Conservation (phyloP, 2,113 vertebrate species). For the Lophochroa leadbeateri region DNA sequence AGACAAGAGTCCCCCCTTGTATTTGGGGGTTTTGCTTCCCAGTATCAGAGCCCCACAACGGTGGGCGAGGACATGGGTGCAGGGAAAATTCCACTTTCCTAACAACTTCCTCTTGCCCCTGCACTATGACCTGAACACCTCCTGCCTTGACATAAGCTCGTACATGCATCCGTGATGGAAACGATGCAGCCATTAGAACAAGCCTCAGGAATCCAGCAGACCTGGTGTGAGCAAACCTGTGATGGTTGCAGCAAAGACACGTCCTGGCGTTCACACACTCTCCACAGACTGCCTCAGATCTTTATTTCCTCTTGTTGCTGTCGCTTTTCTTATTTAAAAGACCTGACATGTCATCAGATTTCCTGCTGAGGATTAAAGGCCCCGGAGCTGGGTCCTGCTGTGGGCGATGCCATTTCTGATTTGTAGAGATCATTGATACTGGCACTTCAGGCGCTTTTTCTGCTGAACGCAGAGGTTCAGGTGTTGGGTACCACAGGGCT, state of each 20-base stretch:
- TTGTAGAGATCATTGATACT: neutral
- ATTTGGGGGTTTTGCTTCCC: neutral
- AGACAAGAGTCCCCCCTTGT: neutral
- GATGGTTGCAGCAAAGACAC: neutral
- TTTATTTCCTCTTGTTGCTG: neutral
- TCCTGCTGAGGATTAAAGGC: neutral
- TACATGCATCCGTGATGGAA: neutral
- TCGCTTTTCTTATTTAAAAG: neutral
- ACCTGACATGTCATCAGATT: neutral
- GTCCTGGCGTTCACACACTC: neutral
- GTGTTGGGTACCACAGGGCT: neutral
- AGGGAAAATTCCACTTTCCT: neutral
- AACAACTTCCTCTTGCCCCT: neutral
- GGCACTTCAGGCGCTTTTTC: neutral
- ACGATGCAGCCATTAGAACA: neutral
- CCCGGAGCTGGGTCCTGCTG: neutral
- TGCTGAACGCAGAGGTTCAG: neutral
- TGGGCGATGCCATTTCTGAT: neutral
- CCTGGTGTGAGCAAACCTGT: neutral
- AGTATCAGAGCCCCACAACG: neutral
- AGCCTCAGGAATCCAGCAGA: neutral
- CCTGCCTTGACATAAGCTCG: neutral
- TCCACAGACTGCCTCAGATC: neutral
- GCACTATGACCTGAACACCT: neutral
- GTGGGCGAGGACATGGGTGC: neutral